A percentile compares a stretch with the other conserved stretches of the same genome.
Evolutionary conservation across 2,888 invertebrate species (phyloP).

Genomic region (Oxytorus armatus): DNA sequence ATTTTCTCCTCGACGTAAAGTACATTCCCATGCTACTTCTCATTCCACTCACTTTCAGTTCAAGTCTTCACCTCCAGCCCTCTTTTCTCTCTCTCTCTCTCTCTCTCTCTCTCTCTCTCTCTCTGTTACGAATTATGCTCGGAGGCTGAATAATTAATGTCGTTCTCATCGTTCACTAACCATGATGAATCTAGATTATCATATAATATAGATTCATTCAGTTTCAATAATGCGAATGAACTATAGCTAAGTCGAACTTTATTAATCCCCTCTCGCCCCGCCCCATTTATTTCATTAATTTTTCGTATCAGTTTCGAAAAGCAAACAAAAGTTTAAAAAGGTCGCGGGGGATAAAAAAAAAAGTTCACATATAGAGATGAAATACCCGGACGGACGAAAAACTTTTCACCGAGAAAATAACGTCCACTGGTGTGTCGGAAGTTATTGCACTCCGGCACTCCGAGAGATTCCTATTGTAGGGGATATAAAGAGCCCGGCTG

Average conservation of each 20-base stretch:
- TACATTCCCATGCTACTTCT: constrained; percentile 10
- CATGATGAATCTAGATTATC: no score
- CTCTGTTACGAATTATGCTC: constrained; percentile 10
- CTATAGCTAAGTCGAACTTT: not conserved
- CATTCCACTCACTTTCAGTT: constrained; percentile 1
- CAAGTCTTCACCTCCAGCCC: no score
- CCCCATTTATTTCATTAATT: not conserved
- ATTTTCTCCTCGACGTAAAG: not conserved
- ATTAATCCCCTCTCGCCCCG: not conserved
- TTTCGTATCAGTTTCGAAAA: not conserved
- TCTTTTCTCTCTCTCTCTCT: not conserved
- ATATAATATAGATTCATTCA: not conserved
- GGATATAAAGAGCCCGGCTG: constrained; percentile 15
- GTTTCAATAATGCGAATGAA: not conserved
- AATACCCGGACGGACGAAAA: constrained; percentile 7
- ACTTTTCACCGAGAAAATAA: constrained; percentile 16
- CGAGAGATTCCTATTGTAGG: constrained; percentile 32
- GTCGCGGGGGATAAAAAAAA: not conserved
- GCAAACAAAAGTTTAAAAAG: not conserved
- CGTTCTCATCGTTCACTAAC: not conserved
- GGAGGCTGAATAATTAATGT: constrained; percentile 6
- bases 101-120: not conserved
- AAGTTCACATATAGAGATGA: not conserved
- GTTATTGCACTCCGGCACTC: constrained; percentile 32
- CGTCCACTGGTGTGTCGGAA: constrained; percentile 8